These are phyloP conservation scores for Conistra vaccinii DNA, from an alignment of 2,888 invertebrate species.

Conservation along the genomic window DNA sequence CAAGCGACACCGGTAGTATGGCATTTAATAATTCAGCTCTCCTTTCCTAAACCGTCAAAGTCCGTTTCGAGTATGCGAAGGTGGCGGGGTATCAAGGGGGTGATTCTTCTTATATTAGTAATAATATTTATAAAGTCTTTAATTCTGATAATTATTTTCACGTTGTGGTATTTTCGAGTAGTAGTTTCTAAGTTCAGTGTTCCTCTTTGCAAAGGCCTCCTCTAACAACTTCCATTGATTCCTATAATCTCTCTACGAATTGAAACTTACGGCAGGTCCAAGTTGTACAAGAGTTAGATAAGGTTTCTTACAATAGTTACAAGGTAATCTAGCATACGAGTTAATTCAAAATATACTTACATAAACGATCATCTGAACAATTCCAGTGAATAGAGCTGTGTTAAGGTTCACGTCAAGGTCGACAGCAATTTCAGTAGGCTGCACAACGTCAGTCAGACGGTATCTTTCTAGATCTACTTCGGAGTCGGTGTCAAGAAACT, in stretches of 20 bases:
- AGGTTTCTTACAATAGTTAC: not conserved
- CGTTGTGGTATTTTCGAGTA: not conserved
- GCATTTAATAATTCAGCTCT: not conserved
- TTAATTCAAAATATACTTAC: conserved; percentile 70
- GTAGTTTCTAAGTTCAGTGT: not conserved
- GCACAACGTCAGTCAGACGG: conserved; percentile 78
- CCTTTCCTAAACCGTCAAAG: not conserved
- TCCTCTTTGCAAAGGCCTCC: not conserved
- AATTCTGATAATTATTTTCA: not conserved
- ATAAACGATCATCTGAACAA: conserved; percentile 74
- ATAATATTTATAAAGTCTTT: not conserved
- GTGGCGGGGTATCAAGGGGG: not conserved
- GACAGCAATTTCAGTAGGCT: conserved; percentile 76
- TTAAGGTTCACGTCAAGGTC: conserved; percentile 81
- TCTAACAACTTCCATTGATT: not conserved
- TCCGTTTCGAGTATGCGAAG: not conserved
- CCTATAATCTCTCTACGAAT: not conserved
- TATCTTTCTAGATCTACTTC: conserved; percentile 78
- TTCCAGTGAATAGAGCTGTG: conserved; percentile 78
- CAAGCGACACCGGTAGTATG: not conserved
- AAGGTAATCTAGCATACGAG: not conserved
- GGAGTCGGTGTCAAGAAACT: conserved; percentile 75
- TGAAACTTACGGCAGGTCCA: not conserved
- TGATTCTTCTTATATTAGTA: too few species aligned
- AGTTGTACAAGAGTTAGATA: not conserved